phyloP scores from a whole-genome alignment of 2,888 invertebrate species.

The Trichacis sp. region DNA sequence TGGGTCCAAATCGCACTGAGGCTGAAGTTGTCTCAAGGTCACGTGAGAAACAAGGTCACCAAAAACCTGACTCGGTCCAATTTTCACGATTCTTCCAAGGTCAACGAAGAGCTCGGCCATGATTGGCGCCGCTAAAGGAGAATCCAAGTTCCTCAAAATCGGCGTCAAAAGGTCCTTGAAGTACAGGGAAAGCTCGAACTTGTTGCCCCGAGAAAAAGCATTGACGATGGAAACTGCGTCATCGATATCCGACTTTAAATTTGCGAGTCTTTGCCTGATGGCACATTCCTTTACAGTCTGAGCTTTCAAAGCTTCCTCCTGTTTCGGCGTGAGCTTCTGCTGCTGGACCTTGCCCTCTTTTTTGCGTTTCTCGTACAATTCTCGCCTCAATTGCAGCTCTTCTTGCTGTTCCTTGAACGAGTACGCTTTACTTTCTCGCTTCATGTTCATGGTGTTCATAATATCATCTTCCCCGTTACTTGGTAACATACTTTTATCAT shows the following conservation, averaged over 20 bases:
- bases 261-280: conserved; percentile 78
- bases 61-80: conserved; percentile 67
- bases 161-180: conserved; percentile 73
- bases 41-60: conserved; percentile 77
- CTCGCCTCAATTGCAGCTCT: conserved; percentile 91
- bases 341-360: conserved; percentile 83
- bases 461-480: conserved; percentile 71
- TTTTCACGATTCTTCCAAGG: conserved; percentile 74
- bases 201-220: conserved; percentile 71
- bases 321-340: conserved; percentile 84
- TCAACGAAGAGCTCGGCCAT: conserved; percentile 74
- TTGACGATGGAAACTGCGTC: conserved; percentile 69
- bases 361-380: conserved; percentile 89
- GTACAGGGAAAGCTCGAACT: conserved; percentile 70
- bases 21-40: conserved; percentile 79
- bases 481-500: conserved; percentile 86
- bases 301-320: conserved; percentile 89
- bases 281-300: conserved; percentile 88
- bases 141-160: conserved; percentile 77
- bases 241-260: conserved; percentile 63
- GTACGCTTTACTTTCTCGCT: conserved; percentile 95
- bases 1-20: conserved; percentile 82
- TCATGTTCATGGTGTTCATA: conserved; percentile 79
- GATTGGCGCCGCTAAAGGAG: conserved; percentile 82
- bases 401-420: conserved; percentile 97